phyloP scores from a whole-genome alignment of 2,888 invertebrate species.

The Eilema depressum region DNA sequence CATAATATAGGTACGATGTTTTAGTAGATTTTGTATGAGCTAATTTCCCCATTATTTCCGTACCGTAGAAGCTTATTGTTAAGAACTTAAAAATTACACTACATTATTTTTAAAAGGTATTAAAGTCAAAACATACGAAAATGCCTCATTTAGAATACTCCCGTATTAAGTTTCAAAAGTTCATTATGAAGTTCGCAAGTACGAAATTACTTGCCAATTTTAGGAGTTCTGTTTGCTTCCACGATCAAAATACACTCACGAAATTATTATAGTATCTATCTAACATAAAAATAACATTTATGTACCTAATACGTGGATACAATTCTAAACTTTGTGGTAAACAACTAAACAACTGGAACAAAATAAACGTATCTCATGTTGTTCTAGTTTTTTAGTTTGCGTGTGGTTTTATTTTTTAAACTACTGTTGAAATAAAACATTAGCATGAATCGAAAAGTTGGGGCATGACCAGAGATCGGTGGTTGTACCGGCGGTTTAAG shows the following conservation, averaged over 20 bases:
- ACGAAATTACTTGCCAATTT: neutral
- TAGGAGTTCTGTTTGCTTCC: neutral
- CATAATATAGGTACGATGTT: slow-evolving; percentile 8
- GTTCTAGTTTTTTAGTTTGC: neutral
- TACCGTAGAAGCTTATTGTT: neutral
- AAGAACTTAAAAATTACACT: neutral
- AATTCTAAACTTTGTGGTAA: neutral
- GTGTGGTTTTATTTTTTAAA: neutral
- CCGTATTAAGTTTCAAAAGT: neutral
- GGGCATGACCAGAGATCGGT: neutral
- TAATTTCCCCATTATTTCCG: slow-evolving; percentile 16
- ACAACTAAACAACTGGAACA: neutral
- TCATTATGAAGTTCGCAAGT: neutral
- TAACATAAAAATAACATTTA: neutral
- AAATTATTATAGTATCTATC: neutral
- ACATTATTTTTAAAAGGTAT: neutral
- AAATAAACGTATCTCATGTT: neutral
- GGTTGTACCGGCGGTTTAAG: neutral
- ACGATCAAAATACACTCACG: neutral
- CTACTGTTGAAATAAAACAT: neutral
- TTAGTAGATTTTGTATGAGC: neutral
- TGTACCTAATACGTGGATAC: neutral
- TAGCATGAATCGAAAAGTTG: neutral
- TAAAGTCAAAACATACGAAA: neutral
- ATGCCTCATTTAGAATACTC: neutral